Conservation (phyloP, 2,113 vertebrate genomes). For the Tragelaphus imberbis region DNA sequence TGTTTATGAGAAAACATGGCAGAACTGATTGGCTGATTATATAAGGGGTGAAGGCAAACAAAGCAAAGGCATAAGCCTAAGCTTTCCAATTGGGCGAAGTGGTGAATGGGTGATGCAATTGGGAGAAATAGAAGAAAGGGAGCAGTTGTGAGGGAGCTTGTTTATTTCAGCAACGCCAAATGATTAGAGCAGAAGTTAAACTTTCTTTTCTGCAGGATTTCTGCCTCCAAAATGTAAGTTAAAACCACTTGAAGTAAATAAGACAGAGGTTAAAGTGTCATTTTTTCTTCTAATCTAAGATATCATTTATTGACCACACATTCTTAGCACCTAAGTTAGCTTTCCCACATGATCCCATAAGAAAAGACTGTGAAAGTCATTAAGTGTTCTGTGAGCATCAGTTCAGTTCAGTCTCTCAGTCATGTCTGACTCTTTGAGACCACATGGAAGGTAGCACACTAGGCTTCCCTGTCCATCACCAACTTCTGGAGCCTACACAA, state of each 20-base stretch:
- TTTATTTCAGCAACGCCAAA: background rate
- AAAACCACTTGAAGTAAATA: background rate
- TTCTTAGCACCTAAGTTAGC: background rate
- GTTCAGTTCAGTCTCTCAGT: background rate
- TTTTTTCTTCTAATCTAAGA: background rate
- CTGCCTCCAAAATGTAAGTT: background rate
- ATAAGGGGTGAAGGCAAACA: background rate
- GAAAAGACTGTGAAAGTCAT: background rate
- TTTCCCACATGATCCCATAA: background rate
- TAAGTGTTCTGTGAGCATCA: background rate
- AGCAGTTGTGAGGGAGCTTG: background rate
- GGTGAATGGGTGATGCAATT: background rate
- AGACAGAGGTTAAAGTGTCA: background rate
- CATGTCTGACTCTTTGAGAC: background rate
- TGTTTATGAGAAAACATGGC: background rate
- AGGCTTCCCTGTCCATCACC: background rate
- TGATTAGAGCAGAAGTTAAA: background rate
- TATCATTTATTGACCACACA: background rate
- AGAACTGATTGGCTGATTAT: slow-evolving; percentile 26
- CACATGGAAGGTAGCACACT: background rate
- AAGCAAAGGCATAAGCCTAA: background rate
- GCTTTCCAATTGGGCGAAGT: background rate
- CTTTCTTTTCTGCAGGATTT: background rate
- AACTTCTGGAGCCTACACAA: background rate
- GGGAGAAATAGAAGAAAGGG: background rate